A percentile compares a stretch with the other conserved stretches of the same genome.
Conservation (phyloP, 2,113 vertebrate species). For the Salvator merianae region DNA sequence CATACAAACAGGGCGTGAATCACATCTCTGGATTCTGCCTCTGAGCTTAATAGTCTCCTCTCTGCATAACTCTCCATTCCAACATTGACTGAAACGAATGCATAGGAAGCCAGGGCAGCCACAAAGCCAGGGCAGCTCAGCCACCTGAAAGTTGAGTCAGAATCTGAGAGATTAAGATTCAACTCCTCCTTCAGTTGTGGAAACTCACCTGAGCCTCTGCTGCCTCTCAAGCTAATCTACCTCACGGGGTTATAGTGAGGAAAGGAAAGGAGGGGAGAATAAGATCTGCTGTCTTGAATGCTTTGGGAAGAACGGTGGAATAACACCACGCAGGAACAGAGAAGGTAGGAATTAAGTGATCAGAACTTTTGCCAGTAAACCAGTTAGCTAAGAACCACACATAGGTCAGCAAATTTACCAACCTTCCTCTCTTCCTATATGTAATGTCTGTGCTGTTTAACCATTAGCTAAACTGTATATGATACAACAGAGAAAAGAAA, state of each 20-base stretch:
- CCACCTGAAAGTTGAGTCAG: no score
- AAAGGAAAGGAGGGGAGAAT: no score
- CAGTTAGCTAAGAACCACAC: background rate
- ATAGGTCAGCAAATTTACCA: background rate
- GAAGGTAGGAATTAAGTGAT: background rate
- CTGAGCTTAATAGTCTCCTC: background rate
- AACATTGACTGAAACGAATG: background rate
- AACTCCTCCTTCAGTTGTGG: no score
- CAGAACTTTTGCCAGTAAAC: background rate
- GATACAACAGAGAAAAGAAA: background rate
- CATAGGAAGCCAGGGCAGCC: no score
- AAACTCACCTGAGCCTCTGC: no score
- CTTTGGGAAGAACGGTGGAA: no score
- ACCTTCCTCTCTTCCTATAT: no score
- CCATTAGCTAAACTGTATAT: background rate
- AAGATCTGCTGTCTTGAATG: no score
- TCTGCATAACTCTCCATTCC: background rate
- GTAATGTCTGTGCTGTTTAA: background rate
- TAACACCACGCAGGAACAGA: background rate
- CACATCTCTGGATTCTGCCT: background rate
- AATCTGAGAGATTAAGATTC: no score
- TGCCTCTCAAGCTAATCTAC: no score
- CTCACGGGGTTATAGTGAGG: no score
- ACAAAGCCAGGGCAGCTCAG: no score
- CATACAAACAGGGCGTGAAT: background rate